Evolutionary conservation across 2,797 vertebrate species (phyloP).

Genomic region (Zalophus californianus): DNA sequence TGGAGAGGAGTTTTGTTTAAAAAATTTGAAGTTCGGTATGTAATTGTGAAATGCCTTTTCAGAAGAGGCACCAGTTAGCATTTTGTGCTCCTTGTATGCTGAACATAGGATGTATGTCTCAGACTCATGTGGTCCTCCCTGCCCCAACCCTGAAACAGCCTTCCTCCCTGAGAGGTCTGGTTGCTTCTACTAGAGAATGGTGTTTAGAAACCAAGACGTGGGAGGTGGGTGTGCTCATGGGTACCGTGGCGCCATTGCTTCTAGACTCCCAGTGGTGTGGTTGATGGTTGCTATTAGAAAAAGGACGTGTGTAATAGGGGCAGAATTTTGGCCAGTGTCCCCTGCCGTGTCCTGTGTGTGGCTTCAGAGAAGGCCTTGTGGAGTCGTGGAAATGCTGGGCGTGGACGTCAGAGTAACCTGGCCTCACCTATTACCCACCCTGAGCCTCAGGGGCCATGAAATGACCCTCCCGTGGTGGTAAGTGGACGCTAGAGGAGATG

Average conservation of each 20-base stretch:
- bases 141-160: not conserved
- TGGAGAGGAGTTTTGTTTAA: not conserved
- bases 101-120: not conserved
- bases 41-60: not conserved
- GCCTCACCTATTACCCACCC: not conserved
- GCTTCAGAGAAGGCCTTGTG: not conserved
- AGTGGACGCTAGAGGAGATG: fast-evolving
- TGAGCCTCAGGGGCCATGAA: not conserved
- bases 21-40: not conserved
- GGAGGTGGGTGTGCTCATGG: not conserved
- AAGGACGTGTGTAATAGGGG: not conserved
- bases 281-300: not conserved
- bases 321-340: not conserved
- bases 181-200: not conserved
- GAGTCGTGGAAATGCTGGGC: not conserved
- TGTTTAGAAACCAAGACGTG: not conserved
- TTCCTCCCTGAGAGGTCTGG: not conserved
- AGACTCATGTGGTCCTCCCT: not conserved
- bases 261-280: not conserved
- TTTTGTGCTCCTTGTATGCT: not conserved
- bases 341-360: not conserved
- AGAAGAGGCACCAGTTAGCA: not conserved
- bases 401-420: not conserved
- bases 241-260: not conserved
- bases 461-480: fast-evolving